Conservation (phyloP, 1,140 invertebrate genomes). For the Arion vulgaris region DNA sequence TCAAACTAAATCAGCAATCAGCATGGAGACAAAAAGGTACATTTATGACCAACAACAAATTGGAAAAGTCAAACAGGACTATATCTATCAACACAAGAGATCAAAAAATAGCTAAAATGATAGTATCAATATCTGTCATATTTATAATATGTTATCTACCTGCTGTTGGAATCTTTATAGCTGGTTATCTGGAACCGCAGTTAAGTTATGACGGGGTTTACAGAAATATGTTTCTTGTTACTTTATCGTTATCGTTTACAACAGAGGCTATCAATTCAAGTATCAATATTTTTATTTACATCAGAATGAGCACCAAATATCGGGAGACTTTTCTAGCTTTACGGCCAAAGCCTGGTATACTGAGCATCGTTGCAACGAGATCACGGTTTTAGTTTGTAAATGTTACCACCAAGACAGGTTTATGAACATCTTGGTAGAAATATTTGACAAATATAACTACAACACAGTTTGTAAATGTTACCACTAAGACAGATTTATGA, state of each 20-base stretch:
- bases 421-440: no score
- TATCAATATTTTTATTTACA: not conserved
- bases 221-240: not conserved
- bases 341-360: no score
- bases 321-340: not conserved
- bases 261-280: not conserved
- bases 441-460: no score
- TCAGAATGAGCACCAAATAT: not conserved
- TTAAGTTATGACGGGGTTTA: not conserved
- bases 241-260: not conserved
- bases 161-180: not conserved
- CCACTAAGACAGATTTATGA: no score
- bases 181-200: not conserved
- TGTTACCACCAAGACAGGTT: no score
- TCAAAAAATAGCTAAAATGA: not conserved
- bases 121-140: not conserved
- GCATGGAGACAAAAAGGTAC: not conserved
- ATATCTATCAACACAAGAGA: not conserved
- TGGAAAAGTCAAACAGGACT: not conserved
- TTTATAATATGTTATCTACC: not conserved
- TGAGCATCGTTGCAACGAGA: no score
- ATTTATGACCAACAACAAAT: not conserved
- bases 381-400: no score
- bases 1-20: not conserved
- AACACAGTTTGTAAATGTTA: no score